These are phyloP conservation scores for Falco biarmicus DNA, from an alignment of 2,797 vertebrate species.

Conservation along the genomic window DNA sequence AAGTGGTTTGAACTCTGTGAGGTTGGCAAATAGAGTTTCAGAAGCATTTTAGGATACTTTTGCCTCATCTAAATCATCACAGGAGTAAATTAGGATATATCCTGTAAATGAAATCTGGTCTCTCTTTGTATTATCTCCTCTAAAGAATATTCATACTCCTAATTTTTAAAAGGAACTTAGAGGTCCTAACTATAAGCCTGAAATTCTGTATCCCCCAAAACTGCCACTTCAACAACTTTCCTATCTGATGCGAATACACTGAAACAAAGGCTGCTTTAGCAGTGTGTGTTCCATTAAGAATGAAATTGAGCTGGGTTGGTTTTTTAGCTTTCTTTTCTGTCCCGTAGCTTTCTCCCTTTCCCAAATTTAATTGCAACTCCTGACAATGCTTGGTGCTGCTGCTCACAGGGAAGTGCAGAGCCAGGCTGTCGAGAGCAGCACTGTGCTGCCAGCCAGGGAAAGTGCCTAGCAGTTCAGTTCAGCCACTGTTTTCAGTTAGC, in stretches of 20 bases:
- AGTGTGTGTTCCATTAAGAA: background rate
- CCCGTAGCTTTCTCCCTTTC: background rate
- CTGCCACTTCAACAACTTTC: background rate
- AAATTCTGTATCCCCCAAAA: background rate
- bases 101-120: background rate
- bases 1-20: conserved; percentile 41
- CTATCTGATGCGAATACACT: background rate
- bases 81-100: conserved; percentile 35
- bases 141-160: background rate
- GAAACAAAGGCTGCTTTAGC: background rate
- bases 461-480: accelerated
- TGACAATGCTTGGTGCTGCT: background rate
- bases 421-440: background rate
- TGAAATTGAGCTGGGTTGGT: background rate
- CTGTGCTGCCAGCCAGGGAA: background rate
- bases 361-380: background rate
- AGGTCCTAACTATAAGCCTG: background rate
- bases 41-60: conserved; percentile 19
- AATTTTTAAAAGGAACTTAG: background rate
- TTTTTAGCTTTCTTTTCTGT: background rate
- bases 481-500: background rate
- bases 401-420: background rate
- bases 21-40: conserved; percentile 31
- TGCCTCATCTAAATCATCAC: background rate
- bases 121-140: background rate